phyloP scores from a whole-genome alignment of 1,140 invertebrate genomes.

The Archivesica marissinica region DNA sequence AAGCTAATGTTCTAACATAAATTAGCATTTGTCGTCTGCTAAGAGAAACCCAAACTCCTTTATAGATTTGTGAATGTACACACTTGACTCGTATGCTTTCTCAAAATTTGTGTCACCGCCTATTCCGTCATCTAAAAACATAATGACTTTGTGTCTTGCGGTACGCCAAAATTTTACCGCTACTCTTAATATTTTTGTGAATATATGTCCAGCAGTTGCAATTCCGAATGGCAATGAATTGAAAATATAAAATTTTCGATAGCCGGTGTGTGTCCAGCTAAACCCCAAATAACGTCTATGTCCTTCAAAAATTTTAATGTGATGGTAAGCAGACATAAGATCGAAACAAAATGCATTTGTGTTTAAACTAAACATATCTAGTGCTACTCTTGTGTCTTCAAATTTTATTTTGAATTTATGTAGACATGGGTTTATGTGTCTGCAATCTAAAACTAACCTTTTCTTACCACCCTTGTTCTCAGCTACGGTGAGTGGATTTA shows the following conservation, averaged over 20 bases:
- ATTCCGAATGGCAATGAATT: slow-evolving; percentile 63
- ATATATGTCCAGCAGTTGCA: slow-evolving; percentile 50
- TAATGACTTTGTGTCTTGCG: slow-evolving; percentile 46
- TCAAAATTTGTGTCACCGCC: slow-evolving; percentile 36
- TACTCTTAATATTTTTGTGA: slow-evolving; percentile 55
- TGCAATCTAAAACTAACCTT: slow-evolving; percentile 37
- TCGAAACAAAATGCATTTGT: slow-evolving; percentile 57
- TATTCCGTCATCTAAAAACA: slow-evolving; percentile 64
- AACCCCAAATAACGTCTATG: slow-evolving; percentile 59
- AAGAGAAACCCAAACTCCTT: slow-evolving; percentile 50
- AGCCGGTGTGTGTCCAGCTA: slow-evolving; percentile 1
- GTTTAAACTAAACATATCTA: slow-evolving; percentile 41
- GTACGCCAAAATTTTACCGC: slow-evolving; percentile 49
- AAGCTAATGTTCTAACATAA: background rate
- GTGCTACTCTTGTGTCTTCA: slow-evolving; percentile 52
- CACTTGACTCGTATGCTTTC: background rate
- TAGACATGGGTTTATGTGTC: slow-evolving; percentile 19
- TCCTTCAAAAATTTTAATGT: slow-evolving; percentile 48
- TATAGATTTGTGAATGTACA: background rate
- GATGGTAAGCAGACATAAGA: slow-evolving; percentile 56
- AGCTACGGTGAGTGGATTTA: slow-evolving; percentile 35
- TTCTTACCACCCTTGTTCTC: slow-evolving; percentile 6
- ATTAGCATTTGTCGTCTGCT: slow-evolving; percentile 40
- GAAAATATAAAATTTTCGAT: slow-evolving; percentile 49
- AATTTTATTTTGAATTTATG: slow-evolving; percentile 48